Evolutionary conservation across 1,140 invertebrate genomes (phyloP).

Genomic region (Drosophila melanogaster): Release_6_plus_ISO1_MT NT_033777.3:31921501-31922000

Average conservation of each 20-base stretch:
- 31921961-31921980: slow-evolving; percentile 33
- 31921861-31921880: slow-evolving; percentile 19
- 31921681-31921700: slow-evolving; percentile 44
- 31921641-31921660: slow-evolving; percentile 81
- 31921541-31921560: slow-evolving; percentile 18
- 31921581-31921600: not conserved
- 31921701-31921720: slow-evolving; percentile 31
- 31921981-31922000: slow-evolving; percentile 34
- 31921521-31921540: slow-evolving; percentile 19
- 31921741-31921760: slow-evolving; percentile 58
- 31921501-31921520: slow-evolving; percentile 43
- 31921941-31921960: slow-evolving; percentile 20
- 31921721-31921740: slow-evolving; percentile 31
- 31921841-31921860: slow-evolving; percentile 42
- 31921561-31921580: slow-evolving; percentile 24
- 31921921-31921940: slow-evolving; percentile 54
- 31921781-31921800: slow-evolving; percentile 62
- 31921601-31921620: slow-evolving; percentile 12
- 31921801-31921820: slow-evolving; percentile 55
- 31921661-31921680: slow-evolving; percentile 84
- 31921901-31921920: slow-evolving; percentile 40
- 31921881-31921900: slow-evolving; percentile 1
- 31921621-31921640: slow-evolving; percentile 80
- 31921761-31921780: slow-evolving; percentile 51
- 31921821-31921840: not conserved